phyloP scores from a whole-genome alignment of 2,888 invertebrate genomes.

The Ptilodon capucinus region DNA sequence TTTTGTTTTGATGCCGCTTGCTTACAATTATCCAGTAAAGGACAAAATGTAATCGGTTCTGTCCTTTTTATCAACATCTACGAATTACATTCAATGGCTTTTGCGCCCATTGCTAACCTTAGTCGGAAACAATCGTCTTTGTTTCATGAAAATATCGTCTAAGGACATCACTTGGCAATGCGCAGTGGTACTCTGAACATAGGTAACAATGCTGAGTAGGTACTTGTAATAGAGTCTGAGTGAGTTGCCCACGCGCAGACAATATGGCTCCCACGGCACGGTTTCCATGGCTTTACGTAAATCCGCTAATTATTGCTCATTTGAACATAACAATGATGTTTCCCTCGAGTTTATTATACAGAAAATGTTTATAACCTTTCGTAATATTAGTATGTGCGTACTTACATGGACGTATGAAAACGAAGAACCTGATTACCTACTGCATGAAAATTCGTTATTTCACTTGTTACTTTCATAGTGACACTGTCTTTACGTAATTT shows the following conservation, averaged over 20 bases:
- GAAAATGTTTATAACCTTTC: constrained; percentile 19
- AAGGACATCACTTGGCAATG: constrained; percentile 61
- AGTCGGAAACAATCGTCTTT: constrained; percentile 62
- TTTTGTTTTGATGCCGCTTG: neutral
- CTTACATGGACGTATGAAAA: no score
- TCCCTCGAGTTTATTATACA: constrained; percentile 48
- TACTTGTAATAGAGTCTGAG: constrained; percentile 38
- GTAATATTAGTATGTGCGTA: no score
- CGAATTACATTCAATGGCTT: constrained; percentile 14
- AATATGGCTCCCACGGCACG: constrained; percentile 74
- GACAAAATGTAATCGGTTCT: neutral
- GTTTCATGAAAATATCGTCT: constrained; percentile 51
- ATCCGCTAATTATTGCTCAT: constrained; percentile 64
- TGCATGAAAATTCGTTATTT: no score
- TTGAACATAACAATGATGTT: constrained; percentile 62
- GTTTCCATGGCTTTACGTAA: constrained; percentile 79
- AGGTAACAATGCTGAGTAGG: constrained; percentile 45
- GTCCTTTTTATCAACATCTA: neutral
- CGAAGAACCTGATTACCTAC: no score
- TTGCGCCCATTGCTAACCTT: constrained; percentile 20
- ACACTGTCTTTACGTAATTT: no score
- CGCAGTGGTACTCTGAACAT: constrained; percentile 33
- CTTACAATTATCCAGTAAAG: neutral
- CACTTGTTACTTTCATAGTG: no score
- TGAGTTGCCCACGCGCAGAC: constrained; percentile 41